A percentile compares a stretch with the other conserved stretches of the same genome.
These are phyloP conservation scores for Drosophila nigromelanica DNA, from an alignment of 1,140 invertebrate species.

Conservation along the genomic window DNA sequence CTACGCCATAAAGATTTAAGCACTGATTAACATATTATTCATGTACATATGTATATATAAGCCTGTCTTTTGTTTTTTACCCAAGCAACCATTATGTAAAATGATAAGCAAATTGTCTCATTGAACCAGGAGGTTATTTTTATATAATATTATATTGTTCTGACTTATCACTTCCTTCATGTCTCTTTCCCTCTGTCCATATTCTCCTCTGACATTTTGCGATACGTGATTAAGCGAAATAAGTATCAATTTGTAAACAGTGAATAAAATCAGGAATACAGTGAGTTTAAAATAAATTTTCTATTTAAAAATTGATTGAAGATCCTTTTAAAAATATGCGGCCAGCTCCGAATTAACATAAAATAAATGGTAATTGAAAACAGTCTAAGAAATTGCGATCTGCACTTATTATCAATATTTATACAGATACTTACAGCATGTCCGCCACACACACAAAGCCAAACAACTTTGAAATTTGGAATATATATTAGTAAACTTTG, in stretches of 20 bases:
- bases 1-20: constrained; percentile 63
- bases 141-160: not conserved
- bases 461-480: constrained; percentile 3
- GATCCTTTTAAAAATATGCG: no score
- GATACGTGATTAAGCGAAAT: not conserved
- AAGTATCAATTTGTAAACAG: not conserved
- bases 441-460: not conserved
- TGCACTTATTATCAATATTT: no score
- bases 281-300: not conserved
- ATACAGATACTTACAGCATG: no score
- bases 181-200: not conserved
- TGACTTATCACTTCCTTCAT: not conserved
- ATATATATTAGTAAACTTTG: constrained; percentile 20
- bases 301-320: not conserved
- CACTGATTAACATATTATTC: not conserved
- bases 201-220: not conserved
- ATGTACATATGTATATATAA: not conserved
- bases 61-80: constrained; percentile 1
- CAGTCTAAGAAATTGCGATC: no score
- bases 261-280: not conserved
- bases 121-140: not conserved
- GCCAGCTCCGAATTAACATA: no score
- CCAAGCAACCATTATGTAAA: not conserved
- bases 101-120: constrained; percentile 5
- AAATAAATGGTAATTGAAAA: no score